Base-by-base conservation (phyloP, 2,797 vertebrate genomes). In the Okamejei kenojei region DNA sequence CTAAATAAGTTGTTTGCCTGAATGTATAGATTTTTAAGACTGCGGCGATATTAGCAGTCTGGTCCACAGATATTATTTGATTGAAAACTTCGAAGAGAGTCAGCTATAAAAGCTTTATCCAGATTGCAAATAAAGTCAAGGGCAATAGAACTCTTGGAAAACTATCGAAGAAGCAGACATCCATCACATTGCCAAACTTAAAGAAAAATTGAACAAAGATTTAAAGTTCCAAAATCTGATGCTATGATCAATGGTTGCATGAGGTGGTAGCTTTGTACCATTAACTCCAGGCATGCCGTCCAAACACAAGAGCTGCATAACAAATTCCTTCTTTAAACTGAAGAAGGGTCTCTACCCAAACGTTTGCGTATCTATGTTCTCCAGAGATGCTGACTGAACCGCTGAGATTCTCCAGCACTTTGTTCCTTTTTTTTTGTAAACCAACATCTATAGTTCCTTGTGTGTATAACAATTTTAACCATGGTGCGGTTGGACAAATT, bases 21-120 rank as follows among this genome's bases (percentile, higher is more conserved):
- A 91, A 91, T 74, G 73, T 91, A 91, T 91, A 74, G 68, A 71
- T 86, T 63, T 54, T 26, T 71, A 35, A 91, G 17, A 26, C 65
- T 74, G 65, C 65, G 29, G 21, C 68, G 6, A 32, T 26, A 73
- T 91, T 45, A 91, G 32, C 68, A 26, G 45, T 45, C 19, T 29
- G 5, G 68, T 45, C 6, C 88, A 29, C 9, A 45, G 19, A 90
- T 7, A 90, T 65, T 68, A 38, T 73, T 35, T 91, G 38, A 23
- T 71, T 73, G 21, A 86, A 45, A 86, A 13, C 13, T 65, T 65
- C 8, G 15, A n/a, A 61, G 10, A 84, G 54, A 63, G 26, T 84
- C 17, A 38, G 38, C 6, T 45, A 45, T 21, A 81, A 17, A 21
- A 45, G 45, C 45, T 45, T 45, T 45, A 45, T 45, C 45, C 2